These are phyloP conservation scores for Protophormia terraenovae DNA, from an alignment of 2,888 invertebrate genomes.

Conservation along the genomic window DNA sequence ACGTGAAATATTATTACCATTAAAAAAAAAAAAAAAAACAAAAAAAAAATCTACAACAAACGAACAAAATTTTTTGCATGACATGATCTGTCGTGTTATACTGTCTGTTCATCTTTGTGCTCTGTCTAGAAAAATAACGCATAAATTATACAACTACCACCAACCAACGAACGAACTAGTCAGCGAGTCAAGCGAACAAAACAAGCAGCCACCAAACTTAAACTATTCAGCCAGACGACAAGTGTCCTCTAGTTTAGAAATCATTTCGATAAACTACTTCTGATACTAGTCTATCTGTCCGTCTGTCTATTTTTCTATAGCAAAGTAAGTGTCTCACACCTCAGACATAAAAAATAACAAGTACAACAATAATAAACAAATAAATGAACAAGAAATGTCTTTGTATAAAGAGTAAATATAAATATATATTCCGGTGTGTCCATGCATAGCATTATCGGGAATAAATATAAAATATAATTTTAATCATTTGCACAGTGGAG, in stretches of 20 bases:
- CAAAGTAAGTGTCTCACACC: conserved; percentile 63
- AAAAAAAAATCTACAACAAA: not conserved
- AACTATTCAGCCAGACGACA: conserved; percentile 49
- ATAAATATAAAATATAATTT: conserved; percentile 48
- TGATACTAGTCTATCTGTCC: conserved; percentile 14
- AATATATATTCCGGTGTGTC: conserved; percentile 53
- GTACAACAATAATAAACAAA: conserved; percentile 18
- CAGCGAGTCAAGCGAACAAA: conserved; percentile 27
- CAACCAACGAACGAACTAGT: conserved; percentile 32
- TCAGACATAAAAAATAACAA: conserved; percentile 49
- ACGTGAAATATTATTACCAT: conserved; percentile 44
- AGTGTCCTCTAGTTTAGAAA: conserved; percentile 27
- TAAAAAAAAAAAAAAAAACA: not conserved
- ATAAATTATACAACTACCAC: conserved; percentile 66
- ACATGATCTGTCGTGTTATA: conserved; percentile 63
- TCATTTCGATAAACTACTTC: conserved; percentile 45
- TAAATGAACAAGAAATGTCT: conserved; percentile 14
- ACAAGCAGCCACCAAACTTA: conserved; percentile 38
- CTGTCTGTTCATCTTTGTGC: conserved; percentile 61
- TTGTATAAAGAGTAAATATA: not conserved
- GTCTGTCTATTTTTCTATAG: conserved; percentile 7
- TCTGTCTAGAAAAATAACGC: conserved; percentile 68
- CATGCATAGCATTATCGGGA: conserved; percentile 59
- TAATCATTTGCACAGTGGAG: conserved; percentile 18
- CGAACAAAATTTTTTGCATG: conserved; percentile 41